These are phyloP conservation scores for Cyanoliseus patagonus DNA, from an alignment of 2,113 vertebrate genomes.

Conservation along the genomic window DNA sequence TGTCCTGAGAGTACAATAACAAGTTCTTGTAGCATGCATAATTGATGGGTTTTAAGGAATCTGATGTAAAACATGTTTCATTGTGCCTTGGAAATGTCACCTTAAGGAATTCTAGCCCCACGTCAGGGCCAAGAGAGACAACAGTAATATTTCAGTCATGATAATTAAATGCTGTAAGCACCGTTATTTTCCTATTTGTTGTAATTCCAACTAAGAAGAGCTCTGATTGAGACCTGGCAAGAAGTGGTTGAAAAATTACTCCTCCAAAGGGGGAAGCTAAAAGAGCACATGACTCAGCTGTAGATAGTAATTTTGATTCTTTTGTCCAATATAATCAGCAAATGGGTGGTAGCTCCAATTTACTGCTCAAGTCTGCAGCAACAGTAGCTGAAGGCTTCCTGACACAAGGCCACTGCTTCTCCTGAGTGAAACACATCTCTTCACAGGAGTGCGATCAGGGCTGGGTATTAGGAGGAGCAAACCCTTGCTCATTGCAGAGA, in stretches of 20 bases:
- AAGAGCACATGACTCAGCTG: conserved; percentile 35
- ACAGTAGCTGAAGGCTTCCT: background rate
- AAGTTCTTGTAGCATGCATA: conserved; percentile 55
- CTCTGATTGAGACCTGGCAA: conserved; percentile 66
- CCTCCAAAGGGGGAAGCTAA: conserved; percentile 29
- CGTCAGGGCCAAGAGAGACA: conserved; percentile 35
- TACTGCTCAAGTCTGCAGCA: background rate
- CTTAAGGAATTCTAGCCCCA: conserved; percentile 60
- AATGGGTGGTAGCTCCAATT: background rate
- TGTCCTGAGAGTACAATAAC: conserved; percentile 62
- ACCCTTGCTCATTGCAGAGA: background rate
- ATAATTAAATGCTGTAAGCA: conserved; percentile 61
- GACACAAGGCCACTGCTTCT: background rate
- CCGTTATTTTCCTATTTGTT: conserved; percentile 68
- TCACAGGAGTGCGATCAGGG: background rate
- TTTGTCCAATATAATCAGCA: conserved; percentile 57
- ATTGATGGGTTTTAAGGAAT: conserved; percentile 62
- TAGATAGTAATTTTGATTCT: conserved; percentile 42
- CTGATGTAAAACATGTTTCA: conserved; percentile 53
- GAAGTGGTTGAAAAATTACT: conserved; percentile 60
- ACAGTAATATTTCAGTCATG: conserved; percentile 51
- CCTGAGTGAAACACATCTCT: background rate
- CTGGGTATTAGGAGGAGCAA: background rate
- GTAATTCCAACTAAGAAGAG: conserved; percentile 62
- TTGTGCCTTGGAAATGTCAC: conserved; percentile 57